These are phyloP conservation scores for Columbina picui DNA, from an alignment of 2,113 vertebrate genomes.

Conservation along the genomic window DNA sequence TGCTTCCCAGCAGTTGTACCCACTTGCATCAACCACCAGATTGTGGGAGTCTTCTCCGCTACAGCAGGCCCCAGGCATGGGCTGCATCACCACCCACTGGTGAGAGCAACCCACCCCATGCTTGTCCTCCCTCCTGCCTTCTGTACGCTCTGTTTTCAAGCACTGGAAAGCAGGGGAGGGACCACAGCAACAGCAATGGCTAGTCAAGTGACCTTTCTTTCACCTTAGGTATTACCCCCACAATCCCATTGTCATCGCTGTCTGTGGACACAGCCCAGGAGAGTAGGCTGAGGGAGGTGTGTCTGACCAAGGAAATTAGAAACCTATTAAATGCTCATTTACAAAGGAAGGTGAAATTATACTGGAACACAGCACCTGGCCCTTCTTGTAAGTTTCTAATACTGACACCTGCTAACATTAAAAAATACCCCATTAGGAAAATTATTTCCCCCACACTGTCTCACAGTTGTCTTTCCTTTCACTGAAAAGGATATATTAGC, in stretches of 20 bases:
- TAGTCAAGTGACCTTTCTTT: background rate
- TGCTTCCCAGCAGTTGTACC: background rate
- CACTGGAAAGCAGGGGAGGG: background rate
- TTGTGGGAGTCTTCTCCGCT: background rate
- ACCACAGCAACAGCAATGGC: background rate
- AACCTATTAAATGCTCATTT: background rate
- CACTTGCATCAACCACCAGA: background rate
- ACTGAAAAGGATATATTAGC: background rate
- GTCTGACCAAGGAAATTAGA: background rate
- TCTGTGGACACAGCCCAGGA: background rate
- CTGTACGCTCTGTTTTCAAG: background rate
- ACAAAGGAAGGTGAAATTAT: background rate
- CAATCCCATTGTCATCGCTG: fast-evolving
- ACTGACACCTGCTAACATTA: background rate
- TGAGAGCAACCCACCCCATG: background rate
- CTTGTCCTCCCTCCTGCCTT: background rate
- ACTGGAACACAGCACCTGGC: background rate
- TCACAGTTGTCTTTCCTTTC: background rate
- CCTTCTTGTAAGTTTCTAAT: background rate
- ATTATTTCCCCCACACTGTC: background rate
- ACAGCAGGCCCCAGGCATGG: background rate
- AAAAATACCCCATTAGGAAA: conserved; percentile 1
- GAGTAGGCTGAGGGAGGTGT: background rate
- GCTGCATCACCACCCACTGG: background rate
- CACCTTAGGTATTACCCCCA: fast-evolving